A percentile compares a stretch with the other conserved stretches of the same genome.
phyloP scores from a whole-genome alignment of 2,888 invertebrate species.

The Metellina segmentata region DNA sequence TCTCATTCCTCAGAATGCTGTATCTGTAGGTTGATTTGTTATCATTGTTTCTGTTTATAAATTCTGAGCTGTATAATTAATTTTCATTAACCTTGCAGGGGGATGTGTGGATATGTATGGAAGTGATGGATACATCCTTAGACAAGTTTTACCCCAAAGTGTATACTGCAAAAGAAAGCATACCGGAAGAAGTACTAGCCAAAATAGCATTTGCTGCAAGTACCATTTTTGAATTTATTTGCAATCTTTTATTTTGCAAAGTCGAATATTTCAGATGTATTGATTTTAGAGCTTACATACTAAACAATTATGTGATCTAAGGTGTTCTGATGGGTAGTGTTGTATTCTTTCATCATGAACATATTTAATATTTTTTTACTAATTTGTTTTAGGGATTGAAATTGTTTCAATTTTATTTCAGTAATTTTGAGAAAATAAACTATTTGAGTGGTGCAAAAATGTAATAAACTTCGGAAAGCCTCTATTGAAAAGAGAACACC shows the following conservation, averaged over 20 bases:
- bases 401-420: too few relatives aligned
- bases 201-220: constrained; percentile 90
- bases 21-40: background rate
- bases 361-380: too few relatives aligned
- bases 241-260: background rate
- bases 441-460: too few relatives aligned
- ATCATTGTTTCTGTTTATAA: background rate
- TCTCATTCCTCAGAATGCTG: too few relatives aligned
- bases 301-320: too few relatives aligned
- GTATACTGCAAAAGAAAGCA: constrained; percentile 81
- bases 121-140: constrained; percentile 97
- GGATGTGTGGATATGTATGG: constrained; percentile 99
- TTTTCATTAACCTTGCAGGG: constrained; percentile 83
- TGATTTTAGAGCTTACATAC: background rate
- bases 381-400: too few relatives aligned
- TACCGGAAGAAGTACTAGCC: constrained; percentile 94
- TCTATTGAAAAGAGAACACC: too few relatives aligned
- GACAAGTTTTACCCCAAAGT: constrained; percentile 92
- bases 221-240: constrained; percentile 36
- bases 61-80: background rate
- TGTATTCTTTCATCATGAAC: too few relatives aligned
- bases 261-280: background rate
- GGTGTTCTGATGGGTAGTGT: too few relatives aligned
- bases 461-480: too few relatives aligned
- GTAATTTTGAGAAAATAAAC: too few relatives aligned